Evolutionary conservation across 2,113 vertebrate genomes (phyloP).

Genomic region (Indicator maculatus): DNA sequence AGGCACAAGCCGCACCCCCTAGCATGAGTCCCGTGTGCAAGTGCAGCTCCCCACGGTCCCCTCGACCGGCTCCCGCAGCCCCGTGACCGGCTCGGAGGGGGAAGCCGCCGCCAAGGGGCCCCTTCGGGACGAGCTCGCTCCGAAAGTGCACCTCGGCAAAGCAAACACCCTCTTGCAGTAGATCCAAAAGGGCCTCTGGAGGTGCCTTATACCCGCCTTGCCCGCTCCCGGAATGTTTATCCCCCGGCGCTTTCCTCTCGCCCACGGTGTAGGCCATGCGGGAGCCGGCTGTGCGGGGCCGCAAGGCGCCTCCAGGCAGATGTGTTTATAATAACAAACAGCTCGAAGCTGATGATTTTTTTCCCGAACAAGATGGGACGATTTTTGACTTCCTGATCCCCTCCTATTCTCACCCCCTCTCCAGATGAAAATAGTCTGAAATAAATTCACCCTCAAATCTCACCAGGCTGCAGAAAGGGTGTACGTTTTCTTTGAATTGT

Average conservation of each 20-base stretch:
- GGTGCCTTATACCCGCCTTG: background rate
- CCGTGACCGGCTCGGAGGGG: background rate
- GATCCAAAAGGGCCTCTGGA: background rate
- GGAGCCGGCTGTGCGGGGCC: background rate
- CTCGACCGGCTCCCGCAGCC: background rate
- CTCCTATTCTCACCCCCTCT: no score
- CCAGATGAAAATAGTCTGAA: background rate
- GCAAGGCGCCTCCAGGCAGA: background rate
- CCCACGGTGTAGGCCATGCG: background rate
- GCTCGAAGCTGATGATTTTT: background rate
- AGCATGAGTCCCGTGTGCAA: background rate
- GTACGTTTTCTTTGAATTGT: background rate
- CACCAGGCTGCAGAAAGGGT: background rate
- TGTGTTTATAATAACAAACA: background rate
- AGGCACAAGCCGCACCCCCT: background rate
- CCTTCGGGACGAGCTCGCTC: background rate
- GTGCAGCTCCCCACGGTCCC: background rate
- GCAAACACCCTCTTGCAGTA: background rate
- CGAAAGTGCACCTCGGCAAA: background rate
- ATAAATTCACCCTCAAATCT: background rate
- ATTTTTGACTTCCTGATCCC: background rate
- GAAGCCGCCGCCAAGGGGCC: no score
- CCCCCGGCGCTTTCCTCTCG: background rate
- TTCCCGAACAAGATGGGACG: background rate
- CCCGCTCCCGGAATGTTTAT: background rate